phyloP scores from a whole-genome alignment of 2,113 vertebrate genomes.

The Leptosomus discolor region DNA sequence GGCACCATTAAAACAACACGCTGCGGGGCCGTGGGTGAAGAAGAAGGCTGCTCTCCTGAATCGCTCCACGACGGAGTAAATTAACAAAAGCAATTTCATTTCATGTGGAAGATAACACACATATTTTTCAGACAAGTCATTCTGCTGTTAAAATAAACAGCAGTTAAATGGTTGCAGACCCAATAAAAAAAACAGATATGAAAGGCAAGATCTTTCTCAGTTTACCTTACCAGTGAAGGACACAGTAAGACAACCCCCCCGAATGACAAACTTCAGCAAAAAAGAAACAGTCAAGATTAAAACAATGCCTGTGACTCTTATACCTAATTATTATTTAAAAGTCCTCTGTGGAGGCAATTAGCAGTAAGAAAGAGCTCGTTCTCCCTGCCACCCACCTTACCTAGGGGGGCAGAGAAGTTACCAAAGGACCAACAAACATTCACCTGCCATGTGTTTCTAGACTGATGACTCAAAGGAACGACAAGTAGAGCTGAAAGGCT shows the following conservation, averaged over 20 bases:
- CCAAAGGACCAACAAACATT: neutral
- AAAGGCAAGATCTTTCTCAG: neutral
- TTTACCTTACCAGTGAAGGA: neutral
- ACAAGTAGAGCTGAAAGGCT: neutral
- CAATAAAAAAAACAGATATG: neutral
- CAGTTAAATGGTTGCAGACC: neutral
- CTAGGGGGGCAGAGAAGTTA: neutral
- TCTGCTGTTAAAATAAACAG: slow-evolving; percentile 28
- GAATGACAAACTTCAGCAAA: neutral
- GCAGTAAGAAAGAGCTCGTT: neutral
- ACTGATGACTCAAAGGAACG: neutral
- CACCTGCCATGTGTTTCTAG: neutral
- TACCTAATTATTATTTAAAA: neutral
- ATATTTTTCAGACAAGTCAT: neutral
- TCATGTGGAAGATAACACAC: neutral
- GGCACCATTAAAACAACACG: neutral
- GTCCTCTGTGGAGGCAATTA: neutral
- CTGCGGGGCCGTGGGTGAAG: neutral
- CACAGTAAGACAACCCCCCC: neutral
- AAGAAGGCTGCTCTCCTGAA: neutral
- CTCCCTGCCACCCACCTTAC: neutral
- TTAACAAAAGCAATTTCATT: neutral
- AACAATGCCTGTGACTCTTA: neutral
- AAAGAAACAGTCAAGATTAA: neutral
- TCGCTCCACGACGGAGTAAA: neutral